Conservation (phyloP, 2,888 invertebrate genomes). For the Drosophila anceps region DNA sequence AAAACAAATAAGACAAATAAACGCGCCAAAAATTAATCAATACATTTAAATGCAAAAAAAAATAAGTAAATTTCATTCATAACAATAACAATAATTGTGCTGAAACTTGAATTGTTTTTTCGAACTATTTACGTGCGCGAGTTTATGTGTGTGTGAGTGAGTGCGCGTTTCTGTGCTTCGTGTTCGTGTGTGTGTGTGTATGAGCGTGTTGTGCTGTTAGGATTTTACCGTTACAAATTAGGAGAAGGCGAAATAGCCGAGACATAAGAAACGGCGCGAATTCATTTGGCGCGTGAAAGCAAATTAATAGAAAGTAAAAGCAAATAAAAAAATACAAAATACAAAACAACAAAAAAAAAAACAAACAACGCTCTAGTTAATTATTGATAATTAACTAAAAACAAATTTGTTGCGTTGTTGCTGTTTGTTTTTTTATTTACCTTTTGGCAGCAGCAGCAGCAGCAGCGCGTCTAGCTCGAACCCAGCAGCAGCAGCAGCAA, state of each 20-base stretch:
- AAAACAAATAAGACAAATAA: slow-evolving; percentile 34
- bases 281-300: slow-evolving; percentile 19
- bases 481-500: slow-evolving; percentile 9
- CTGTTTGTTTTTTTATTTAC: neutral
- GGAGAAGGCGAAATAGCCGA: slow-evolving; percentile 20
- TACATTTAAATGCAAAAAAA: slow-evolving; percentile 15
- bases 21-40: slow-evolving; percentile 43
- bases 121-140: slow-evolving; percentile 4
- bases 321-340: slow-evolving; percentile 19
- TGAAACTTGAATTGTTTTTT: neutral
- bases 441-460: slow-evolving; percentile 19
- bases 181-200: slow-evolving; percentile 13
- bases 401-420: slow-evolving; percentile 20
- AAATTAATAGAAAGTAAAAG: slow-evolving; percentile 36
- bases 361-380: slow-evolving; percentile 27
- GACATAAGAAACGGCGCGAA: slow-evolving; percentile 32
- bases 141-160: slow-evolving; percentile 18
- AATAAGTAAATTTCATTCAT: slow-evolving; percentile 9
- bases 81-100: neutral
- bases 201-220: slow-evolving; percentile 27
- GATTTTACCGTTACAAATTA: slow-evolving; percentile 59
- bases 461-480: slow-evolving; percentile 20
- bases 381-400: slow-evolving; percentile 50
- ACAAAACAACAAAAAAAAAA: slow-evolving; percentile 11
- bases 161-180: neutral